Evolutionary conservation across 2,113 vertebrate genomes (phyloP), one percentile per base, ranked within the genome.

Genomic region (Danionella cerebrum): DNA sequence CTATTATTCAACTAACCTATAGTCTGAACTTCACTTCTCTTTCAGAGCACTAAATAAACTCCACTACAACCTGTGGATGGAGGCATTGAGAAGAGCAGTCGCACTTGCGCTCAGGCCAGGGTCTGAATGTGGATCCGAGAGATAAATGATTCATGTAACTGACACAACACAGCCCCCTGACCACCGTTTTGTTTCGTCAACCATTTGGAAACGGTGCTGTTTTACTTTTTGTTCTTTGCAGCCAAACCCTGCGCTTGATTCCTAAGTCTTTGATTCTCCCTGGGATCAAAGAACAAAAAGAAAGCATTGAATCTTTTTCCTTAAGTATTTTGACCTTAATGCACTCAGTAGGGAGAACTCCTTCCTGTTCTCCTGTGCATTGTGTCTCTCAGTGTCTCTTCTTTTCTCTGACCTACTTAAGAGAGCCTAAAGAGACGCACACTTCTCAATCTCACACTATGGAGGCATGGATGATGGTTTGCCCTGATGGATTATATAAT

Each of bases 31-130:
- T 64, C 18, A 14, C 44, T 48, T 64, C 12, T 21, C 24, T 48
- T 5, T 48, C 60, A 64, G 60, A 36, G 24, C 31, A 36, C 60
- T 22, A 64, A 64, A 50, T 64, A 48, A 24, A 18, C 4, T 45
- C 58, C 11, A 45, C 11, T 21, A 36, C 3, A 53, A 33, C 29
- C 33, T 53, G 50, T 31, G 50, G 14, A 52, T 31, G 3, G 5
- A 6, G 3, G 16, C 19, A 6, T 60, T 60, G 39, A 14, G 60
- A 42, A 48, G 25, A 42, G 45, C 10, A 48, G n/a, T 48, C 6
- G 1, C 41, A 63, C 29, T 14, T 10, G 59, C 1, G 57, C 58
- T 6, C 41, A 31, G 24, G 25, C 25, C 2, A 8, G 41, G 9
- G 19, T 48, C 42, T 33, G 7, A 13, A 35, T 7, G 4, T 35